Conservation (phyloP, 2,797 vertebrate species). For the Rousettus madagascariensis region DNA sequence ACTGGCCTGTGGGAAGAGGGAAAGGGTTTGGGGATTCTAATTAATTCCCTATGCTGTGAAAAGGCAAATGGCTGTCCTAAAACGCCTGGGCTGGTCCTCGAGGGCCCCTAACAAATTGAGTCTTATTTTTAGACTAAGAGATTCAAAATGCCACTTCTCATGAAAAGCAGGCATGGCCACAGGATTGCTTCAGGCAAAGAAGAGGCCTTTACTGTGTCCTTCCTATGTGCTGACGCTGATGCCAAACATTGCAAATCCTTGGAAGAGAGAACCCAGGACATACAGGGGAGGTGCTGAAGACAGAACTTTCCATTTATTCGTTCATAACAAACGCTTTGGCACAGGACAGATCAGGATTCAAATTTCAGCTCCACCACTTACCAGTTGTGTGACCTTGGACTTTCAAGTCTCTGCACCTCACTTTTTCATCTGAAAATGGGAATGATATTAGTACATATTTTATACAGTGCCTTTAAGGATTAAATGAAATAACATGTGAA, state of each 20-base stretch:
- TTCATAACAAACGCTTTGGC: background rate
- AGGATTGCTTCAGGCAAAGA: constrained; percentile 32
- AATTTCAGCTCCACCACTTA: background rate
- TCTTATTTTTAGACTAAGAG: constrained; percentile 71
- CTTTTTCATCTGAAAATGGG: constrained; percentile 33
- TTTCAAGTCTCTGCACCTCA: constrained; percentile 36
- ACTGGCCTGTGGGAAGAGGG: constrained; percentile 50
- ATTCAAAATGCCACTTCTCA: constrained; percentile 51
- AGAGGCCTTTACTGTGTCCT: background rate
- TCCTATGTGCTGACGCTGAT: background rate
- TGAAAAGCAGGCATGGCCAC: constrained; percentile 45
- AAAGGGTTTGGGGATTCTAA: constrained; percentile 62
- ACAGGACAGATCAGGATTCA: background rate
- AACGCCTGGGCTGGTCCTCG: constrained; percentile 54
- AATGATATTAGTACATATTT: background rate
- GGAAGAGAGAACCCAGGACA: constrained; percentile 1
- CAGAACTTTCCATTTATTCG: constrained; percentile 1
- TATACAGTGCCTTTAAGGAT: background rate
- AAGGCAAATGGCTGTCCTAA: constrained; percentile 66
- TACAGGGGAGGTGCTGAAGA: background rate
- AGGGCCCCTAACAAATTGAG: constrained; percentile 47
- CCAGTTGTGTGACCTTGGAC: background rate
- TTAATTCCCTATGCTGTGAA: constrained; percentile 63
- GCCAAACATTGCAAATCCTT: background rate
- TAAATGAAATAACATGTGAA: background rate